Evolutionary conservation across 30 jellyfish, hydroid and myxozoan genomes (phyloP).

Genomic region (Chrysaora quinquecirrha): DNA sequence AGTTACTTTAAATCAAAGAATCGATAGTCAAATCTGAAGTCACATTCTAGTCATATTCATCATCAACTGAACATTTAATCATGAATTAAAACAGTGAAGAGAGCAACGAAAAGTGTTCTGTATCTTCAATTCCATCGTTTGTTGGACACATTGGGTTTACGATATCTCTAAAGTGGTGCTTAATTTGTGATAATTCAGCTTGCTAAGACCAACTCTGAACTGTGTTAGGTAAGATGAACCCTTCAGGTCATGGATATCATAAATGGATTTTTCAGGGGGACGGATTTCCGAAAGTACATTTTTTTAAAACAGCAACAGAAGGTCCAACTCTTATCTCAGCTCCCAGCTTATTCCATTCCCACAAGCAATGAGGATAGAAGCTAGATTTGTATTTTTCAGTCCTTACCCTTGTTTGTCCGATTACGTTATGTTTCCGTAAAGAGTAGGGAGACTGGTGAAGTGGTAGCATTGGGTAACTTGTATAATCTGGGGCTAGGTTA

Average conservation of each 20-base stretch:
- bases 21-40: too few relatives aligned
- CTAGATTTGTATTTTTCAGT: conserved; percentile 62
- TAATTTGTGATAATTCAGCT: conserved; percentile 23
- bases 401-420: conserved; percentile 66
- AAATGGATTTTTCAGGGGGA: not conserved
- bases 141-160: conserved; percentile 18
- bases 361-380: conserved; percentile 59
- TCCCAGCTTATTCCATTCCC: conserved; percentile 61
- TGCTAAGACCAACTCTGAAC: conserved; percentile 11
- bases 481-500: conserved; percentile 57
- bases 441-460: conserved; percentile 60
- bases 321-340: conserved; percentile 68
- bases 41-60: too few relatives aligned
- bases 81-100: too few relatives aligned
- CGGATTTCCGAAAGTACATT: conserved; percentile 35
- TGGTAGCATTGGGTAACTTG: conserved; percentile 53
- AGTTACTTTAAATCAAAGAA: too few relatives aligned
- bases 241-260: not conserved
- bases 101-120: conserved; percentile 13
- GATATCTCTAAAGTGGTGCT: not conserved
- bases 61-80: too few relatives aligned
- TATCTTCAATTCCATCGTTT: conserved; percentile 21
- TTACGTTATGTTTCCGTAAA: conserved; percentile 51
- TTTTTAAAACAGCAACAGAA: conserved; percentile 47
- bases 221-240: not conserved